phyloP scores from a whole-genome alignment of 2,888 invertebrate species.

The Xestia rhomboidea region DNA sequence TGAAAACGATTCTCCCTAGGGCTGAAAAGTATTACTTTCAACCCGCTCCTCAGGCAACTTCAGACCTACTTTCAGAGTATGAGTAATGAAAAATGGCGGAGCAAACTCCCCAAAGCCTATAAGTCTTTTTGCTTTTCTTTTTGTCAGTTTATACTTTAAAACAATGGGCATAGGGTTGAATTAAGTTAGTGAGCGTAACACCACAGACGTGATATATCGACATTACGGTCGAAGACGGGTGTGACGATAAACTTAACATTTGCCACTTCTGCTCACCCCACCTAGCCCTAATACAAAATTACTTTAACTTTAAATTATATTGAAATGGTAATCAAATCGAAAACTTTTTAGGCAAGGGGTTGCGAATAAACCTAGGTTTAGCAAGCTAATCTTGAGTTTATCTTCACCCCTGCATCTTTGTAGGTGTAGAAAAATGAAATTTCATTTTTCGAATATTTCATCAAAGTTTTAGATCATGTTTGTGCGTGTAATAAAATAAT shows the following conservation, averaged over 20 bases:
- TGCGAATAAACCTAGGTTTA: background rate
- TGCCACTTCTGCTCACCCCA: background rate
- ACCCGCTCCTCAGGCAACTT: too few species aligned
- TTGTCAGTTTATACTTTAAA: background rate
- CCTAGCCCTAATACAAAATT: background rate
- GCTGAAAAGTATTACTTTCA: too few species aligned
- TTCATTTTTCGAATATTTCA: background rate
- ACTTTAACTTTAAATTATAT: background rate
- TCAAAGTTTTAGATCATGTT: background rate
- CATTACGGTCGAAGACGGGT: background rate
- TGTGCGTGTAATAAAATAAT: slow-evolving; percentile 29
- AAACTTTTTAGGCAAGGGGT: background rate
- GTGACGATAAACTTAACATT: background rate
- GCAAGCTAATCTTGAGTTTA: background rate
- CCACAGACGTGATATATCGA: background rate
- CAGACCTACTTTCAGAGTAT: too few species aligned
- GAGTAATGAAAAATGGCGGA: too few species aligned
- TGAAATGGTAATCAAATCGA: background rate
- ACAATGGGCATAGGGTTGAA: background rate
- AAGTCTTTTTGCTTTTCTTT: too few species aligned
- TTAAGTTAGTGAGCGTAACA: background rate
- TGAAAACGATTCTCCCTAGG: too few species aligned
- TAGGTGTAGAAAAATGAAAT: background rate
- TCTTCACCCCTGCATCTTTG: background rate
- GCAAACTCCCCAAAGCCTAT: background rate